Percentiles rank a stretch among this genome's conserved stretches.
These are phyloP conservation scores for Hippopotamyrus pictus DNA, from an alignment of 2,797 vertebrate species.

Conservation along the genomic window DNA sequence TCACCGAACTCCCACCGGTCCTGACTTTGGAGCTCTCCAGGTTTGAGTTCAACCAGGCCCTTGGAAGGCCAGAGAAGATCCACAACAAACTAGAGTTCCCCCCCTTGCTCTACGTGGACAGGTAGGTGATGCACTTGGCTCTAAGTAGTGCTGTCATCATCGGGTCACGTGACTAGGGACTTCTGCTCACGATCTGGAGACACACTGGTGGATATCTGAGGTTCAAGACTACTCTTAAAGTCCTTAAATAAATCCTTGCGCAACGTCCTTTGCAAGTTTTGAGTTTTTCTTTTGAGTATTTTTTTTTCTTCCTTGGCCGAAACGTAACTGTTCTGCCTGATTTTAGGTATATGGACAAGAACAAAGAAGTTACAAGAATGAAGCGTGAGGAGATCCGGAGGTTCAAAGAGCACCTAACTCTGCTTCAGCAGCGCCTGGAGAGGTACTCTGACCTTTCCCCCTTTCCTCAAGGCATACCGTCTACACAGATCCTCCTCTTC, in stretches of 20 bases:
- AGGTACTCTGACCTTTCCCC: constrained; percentile 60
- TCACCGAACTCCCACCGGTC: constrained; percentile 94
- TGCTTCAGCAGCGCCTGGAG: constrained; percentile 93
- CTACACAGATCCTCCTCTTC: neutral
- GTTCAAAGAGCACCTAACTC: constrained; percentile 89
- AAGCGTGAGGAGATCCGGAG: constrained; percentile 97
- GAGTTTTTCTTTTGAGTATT: neutral
- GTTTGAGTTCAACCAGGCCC: constrained; percentile 97
- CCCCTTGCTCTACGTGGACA: constrained; percentile 93
- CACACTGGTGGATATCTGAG: neutral
- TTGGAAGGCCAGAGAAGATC: constrained; percentile 97
- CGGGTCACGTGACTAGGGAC: neutral
- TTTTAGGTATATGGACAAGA: constrained; percentile 93
- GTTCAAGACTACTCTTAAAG: neutral
- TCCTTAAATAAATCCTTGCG: neutral
- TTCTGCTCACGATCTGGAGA: neutral
- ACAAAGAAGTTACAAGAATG: constrained; percentile 90
- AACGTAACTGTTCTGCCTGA: neutral
- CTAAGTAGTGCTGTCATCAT: neutral
- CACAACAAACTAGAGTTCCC: constrained; percentile 98
- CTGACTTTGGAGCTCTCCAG: constrained; percentile 97
- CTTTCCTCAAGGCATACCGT: neutral
- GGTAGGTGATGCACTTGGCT: constrained; percentile 54
- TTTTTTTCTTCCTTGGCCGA: neutral
- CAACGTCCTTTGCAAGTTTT: neutral